A percentile compares a stretch with the other conserved stretches of the same genome.
These are phyloP conservation scores for Aricia artaxerxes DNA, from an alignment of 2,888 invertebrate genomes.

Conservation along the genomic window DNA sequence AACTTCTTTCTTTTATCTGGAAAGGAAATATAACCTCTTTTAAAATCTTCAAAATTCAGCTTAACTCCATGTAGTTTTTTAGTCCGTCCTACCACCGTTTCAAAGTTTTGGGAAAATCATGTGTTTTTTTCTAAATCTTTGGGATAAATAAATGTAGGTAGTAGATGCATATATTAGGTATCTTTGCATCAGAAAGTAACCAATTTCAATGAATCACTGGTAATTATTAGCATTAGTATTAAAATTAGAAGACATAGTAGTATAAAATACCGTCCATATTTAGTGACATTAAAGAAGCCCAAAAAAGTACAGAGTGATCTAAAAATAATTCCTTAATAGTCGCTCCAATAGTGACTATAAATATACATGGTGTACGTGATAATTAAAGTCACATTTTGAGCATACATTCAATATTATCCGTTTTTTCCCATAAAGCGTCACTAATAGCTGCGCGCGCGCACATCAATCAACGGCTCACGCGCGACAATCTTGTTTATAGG, in stretches of 20 bases:
- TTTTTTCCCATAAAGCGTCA: constrained; percentile 65
- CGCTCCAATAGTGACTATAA: not conserved
- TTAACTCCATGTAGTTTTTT: not conserved
- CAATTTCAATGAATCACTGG: not conserved
- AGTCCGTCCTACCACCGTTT: not conserved
- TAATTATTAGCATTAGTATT: not conserved
- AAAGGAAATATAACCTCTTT: not conserved
- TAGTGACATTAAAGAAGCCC: not conserved
- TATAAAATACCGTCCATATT: not conserved
- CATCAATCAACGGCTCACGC: constrained; percentile 64
- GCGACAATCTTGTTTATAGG: constrained; percentile 76
- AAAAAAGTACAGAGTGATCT: not conserved
- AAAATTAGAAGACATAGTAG: too few relatives aligned
- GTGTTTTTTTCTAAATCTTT: not conserved
- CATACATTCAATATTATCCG: constrained; percentile 46
- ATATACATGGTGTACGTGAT: constrained; percentile 32
- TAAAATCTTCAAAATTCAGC: not conserved
- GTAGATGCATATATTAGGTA: too few relatives aligned
- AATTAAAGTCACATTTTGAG: constrained; percentile 40
- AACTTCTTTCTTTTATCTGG: not conserved
- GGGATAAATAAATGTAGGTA: too few relatives aligned
- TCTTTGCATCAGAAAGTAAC: not conserved
- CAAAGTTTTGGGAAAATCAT: too few relatives aligned
- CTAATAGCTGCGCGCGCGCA: constrained; percentile 65
- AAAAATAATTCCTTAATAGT: not conserved